A percentile compares a stretch with the other conserved stretches of the same genome.
Evolutionary conservation across 1,140 invertebrate species (phyloP).

Genomic region (Cherax quadricarinatus): DNA sequence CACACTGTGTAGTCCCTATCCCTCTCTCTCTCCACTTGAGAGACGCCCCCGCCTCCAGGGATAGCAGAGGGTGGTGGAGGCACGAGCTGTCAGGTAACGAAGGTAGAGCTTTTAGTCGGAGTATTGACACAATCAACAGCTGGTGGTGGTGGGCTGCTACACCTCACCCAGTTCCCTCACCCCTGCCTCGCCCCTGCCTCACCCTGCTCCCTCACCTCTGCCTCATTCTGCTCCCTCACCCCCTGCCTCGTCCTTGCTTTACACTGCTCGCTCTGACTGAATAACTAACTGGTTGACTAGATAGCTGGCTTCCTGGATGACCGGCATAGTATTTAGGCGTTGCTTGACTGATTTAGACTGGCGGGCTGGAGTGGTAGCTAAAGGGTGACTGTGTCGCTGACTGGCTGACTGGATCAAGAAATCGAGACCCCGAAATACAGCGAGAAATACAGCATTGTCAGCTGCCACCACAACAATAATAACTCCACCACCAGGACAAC

Average conservation of each 20-base stretch:
- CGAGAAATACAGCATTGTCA: too few species aligned
- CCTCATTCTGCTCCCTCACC: neutral
- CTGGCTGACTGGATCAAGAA: too few species aligned
- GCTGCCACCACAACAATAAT: too few species aligned
- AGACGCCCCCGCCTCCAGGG: neutral
- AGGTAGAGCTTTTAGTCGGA: neutral
- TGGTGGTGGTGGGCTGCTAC: neutral
- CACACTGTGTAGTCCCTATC: neutral
- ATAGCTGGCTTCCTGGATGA: too few species aligned
- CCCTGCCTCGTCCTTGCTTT: neutral
- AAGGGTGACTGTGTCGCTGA: too few species aligned
- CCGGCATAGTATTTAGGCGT: too few species aligned
- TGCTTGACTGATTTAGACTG: too few species aligned
- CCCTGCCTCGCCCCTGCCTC: neutral
- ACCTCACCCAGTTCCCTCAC: neutral
- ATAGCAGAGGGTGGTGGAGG: neutral
- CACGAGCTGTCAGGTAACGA: neutral
- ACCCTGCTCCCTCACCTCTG: neutral
- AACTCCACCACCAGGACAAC: too few species aligned
- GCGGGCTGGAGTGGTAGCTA: too few species aligned
- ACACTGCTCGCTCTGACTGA: neutral
- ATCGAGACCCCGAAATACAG: too few species aligned
- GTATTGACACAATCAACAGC: constrained; percentile 1
- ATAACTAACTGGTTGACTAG: too few species aligned
- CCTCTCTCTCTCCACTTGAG: neutral